These are phyloP conservation scores for Lutjanus erythropterus DNA, from an alignment of 2,113 vertebrate species.

Conservation along the genomic window DNA sequence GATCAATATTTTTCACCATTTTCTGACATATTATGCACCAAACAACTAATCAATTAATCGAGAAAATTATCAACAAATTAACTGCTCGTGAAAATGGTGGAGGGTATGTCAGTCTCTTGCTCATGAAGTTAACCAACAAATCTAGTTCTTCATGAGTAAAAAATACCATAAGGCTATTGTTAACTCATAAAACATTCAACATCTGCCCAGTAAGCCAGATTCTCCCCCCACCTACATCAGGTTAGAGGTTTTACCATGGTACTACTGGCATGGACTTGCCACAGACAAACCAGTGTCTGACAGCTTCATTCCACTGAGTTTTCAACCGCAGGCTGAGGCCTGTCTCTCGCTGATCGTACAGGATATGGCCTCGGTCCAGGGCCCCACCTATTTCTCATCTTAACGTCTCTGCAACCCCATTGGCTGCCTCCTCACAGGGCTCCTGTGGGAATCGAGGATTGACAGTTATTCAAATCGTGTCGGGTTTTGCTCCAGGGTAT, in stretches of 20 bases:
- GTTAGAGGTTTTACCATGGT: neutral
- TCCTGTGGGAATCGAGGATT: constrained; percentile 63
- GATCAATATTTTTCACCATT: too few relatives aligned
- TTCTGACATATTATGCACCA: too few relatives aligned
- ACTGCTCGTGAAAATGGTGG: too few relatives aligned
- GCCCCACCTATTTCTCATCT: constrained; percentile 57
- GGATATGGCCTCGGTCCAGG: constrained; percentile 71
- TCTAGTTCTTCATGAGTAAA: neutral
- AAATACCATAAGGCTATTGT: neutral
- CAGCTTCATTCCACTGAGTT: constrained; percentile 57
- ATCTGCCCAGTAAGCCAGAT: neutral
- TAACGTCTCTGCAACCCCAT: constrained; percentile 71
- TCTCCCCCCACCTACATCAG: neutral
- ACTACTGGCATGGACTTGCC: constrained; percentile 37
- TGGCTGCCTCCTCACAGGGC: constrained; percentile 37
- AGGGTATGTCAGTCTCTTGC: too few relatives aligned
- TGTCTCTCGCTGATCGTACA: constrained; percentile 52
- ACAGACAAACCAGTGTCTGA: constrained; percentile 23
- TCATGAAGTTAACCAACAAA: neutral
- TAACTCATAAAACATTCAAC: neutral
- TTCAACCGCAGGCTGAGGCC: constrained; percentile 69
- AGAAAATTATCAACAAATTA: too few relatives aligned
- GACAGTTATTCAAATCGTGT: constrained; percentile 69
- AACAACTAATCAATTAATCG: too few relatives aligned
- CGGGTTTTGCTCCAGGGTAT: constrained; percentile 34